Conservation (phyloP, 1,140 invertebrate species). For the Leptopilina boulardi region DNA sequence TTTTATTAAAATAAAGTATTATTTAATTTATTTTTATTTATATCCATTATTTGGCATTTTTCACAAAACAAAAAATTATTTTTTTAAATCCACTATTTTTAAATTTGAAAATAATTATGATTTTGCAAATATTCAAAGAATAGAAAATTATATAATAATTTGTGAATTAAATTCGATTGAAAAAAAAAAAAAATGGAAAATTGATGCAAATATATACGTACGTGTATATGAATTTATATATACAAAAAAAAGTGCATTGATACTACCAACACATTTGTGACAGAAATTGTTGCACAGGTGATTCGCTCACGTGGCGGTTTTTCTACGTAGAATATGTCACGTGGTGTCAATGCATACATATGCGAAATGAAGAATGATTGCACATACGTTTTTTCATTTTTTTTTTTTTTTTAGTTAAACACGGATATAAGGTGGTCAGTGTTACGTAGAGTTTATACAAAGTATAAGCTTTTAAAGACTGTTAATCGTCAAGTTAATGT, state of each 20-base stretch:
- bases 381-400: not conserved
- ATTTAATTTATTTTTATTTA: too few relatives aligned
- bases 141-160: not conserved
- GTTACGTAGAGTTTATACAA: not conserved
- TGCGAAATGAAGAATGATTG: conserved; percentile 7
- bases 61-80: too few relatives aligned
- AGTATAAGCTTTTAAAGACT: not conserved
- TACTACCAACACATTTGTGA: not conserved
- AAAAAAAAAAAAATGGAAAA: not conserved
- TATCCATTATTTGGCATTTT: too few relatives aligned
- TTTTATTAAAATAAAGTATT: too few relatives aligned
- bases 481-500: not conserved
- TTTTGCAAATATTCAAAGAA: too few relatives aligned
- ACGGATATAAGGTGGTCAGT: conserved; percentile 22
- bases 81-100: too few relatives aligned
- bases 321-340: conserved; percentile 9
- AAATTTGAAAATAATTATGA: too few relatives aligned
- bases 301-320: conserved; percentile 14
- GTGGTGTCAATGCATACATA: conserved; percentile 19
- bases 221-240: not conserved
- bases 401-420: conserved; percentile 12
- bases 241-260: not conserved
- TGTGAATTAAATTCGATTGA: not conserved
- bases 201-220: not conserved
- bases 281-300: conserved; percentile 17